These are phyloP conservation scores for Enteromius radiatus DNA, from an alignment of 2,797 vertebrate genomes.

Conservation along the genomic window DNA sequence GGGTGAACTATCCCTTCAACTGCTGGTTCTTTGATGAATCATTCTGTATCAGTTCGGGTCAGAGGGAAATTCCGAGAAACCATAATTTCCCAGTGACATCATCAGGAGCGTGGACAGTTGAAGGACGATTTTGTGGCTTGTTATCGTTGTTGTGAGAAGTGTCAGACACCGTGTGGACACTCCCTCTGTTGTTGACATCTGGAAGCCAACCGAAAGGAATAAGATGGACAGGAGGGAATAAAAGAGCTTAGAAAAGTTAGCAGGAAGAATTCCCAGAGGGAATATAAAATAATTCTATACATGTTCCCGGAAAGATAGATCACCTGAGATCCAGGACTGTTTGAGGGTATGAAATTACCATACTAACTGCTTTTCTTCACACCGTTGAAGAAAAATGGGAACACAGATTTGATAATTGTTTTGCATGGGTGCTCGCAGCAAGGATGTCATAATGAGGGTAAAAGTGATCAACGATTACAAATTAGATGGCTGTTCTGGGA, in stretches of 20 bases:
- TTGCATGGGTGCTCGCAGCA: background rate
- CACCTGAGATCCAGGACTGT: constrained; percentile 11
- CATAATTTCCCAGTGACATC: constrained; percentile 60
- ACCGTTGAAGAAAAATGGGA: background rate
- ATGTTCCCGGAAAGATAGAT: constrained; percentile 18
- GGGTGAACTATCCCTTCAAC: background rate
- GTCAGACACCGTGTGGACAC: constrained; percentile 76
- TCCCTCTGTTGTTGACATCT: constrained; percentile 79
- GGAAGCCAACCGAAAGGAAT: constrained; percentile 61
- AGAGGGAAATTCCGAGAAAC: constrained; percentile 40
- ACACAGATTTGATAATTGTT: constrained; percentile 34
- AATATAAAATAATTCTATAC: constrained; percentile 14
- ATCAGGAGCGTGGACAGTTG: constrained; percentile 66
- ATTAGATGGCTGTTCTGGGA: constrained; percentile 1
- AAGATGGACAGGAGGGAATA: background rate
- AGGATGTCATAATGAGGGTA: background rate
- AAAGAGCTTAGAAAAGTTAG: background rate
- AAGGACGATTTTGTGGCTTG: constrained; percentile 72
- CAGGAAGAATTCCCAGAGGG: background rate
- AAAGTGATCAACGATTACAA: constrained; percentile 23
- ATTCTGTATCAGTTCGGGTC: constrained; percentile 11
- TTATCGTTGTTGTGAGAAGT: constrained; percentile 81
- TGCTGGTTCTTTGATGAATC: background rate
- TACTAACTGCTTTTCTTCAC: background rate
- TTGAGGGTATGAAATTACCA: constrained; percentile 12